Percentiles rank a stretch among this genome's conserved stretches.
phyloP scores from a whole-genome alignment of 1,140 invertebrate genomes.

The Brachionus plicatilis region DNA sequence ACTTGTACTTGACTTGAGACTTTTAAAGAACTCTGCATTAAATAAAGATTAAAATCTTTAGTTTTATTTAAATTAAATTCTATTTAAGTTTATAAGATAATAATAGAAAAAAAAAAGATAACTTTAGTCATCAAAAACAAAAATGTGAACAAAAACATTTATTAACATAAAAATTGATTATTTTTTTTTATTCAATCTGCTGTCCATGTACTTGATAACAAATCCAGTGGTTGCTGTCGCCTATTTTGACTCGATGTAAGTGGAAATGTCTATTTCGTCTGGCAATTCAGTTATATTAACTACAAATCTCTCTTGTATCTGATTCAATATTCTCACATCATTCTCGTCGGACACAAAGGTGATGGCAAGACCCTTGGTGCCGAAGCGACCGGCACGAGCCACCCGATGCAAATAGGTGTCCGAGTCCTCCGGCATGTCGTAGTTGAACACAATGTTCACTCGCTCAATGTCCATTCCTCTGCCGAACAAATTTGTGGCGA shows the following conservation, averaged over 20 bases:
- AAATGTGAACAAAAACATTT: too few species aligned
- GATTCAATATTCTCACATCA: conserved; percentile 93
- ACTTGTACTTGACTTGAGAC: too few species aligned
- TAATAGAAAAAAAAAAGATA: too few species aligned
- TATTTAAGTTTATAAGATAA: too few species aligned
- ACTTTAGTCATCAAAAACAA: too few species aligned
- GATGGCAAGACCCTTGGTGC: conserved; percentile 93
- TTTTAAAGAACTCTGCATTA: too few species aligned
- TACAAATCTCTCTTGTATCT: conserved; percentile 96
- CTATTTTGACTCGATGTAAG: conserved; percentile 39
- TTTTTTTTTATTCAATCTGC: too few species aligned
- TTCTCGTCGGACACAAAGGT: conserved; percentile 95
- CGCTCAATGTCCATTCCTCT: conserved; percentile 67
- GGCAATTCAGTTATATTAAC: conserved; percentile 96
- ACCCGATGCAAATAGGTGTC: conserved; percentile 97
- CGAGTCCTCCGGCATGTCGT: conserved; percentile 99
- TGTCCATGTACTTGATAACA: too few species aligned
- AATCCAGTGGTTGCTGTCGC: not conserved
- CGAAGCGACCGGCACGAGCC: conserved; percentile 91
- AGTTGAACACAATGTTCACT: conserved; percentile 99
- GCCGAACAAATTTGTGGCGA: conserved; percentile 97
- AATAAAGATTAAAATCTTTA: too few species aligned
- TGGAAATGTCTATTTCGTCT: conserved; percentile 77
- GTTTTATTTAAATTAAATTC: too few species aligned
- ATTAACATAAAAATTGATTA: too few species aligned